Percentiles rank a stretch among this genome's conserved stretches.
Conservation (phyloP, 2,113 vertebrate genomes). For the Tychaedon coryphoeus region DNA sequence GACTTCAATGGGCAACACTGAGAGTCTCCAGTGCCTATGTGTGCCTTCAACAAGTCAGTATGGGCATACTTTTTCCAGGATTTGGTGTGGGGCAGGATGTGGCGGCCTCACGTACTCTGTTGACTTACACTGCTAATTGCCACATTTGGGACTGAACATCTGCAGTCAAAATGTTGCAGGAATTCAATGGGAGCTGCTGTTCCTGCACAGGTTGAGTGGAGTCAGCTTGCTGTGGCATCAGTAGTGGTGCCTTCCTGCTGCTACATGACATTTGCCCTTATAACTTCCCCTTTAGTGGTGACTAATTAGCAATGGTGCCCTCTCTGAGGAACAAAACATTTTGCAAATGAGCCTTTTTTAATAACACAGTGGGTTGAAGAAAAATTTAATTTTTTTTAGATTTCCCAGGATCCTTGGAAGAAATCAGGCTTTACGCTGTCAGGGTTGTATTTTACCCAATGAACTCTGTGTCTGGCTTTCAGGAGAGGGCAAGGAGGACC, state of each 20-base stretch:
- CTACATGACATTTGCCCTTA: neutral
- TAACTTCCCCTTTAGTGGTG: neutral
- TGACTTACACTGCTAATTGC: neutral
- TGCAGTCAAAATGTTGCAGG: neutral
- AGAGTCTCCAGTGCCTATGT: neutral
- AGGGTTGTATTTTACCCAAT: neutral
- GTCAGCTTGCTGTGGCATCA: neutral
- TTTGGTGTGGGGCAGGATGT: neutral
- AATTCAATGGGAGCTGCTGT: neutral
- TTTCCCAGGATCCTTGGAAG: neutral
- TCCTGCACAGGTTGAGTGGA: neutral
- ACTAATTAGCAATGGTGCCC: neutral
- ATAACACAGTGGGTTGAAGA: neutral
- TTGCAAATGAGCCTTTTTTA: neutral
- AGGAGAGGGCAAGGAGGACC: neutral
- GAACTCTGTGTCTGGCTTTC: neutral
- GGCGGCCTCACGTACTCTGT: neutral
- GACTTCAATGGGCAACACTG: neutral
- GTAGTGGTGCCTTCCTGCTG: neutral
- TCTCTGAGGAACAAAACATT: neutral
- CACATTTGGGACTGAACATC: neutral
- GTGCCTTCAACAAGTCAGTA: neutral
- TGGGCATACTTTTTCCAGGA: rapidly evolving
- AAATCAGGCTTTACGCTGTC: neutral
- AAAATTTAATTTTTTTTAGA: neutral